Evolutionary conservation across 2,797 vertebrate species (phyloP), one percentile per base, ranked within the genome.

Genomic region (Columba guinea): DNA sequence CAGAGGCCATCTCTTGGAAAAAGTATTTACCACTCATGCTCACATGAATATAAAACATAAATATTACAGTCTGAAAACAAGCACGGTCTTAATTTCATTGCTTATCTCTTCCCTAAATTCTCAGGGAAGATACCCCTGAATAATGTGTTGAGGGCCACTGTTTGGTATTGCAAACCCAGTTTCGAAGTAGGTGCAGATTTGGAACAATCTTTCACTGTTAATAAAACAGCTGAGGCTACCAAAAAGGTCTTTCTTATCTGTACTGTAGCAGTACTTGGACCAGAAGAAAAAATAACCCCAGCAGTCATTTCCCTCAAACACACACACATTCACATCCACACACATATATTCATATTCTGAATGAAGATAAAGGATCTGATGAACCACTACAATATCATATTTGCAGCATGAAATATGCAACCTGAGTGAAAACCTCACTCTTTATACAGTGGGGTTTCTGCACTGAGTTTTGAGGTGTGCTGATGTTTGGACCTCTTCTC

Each of bases 131-230:
- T 32, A 59, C 51, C 80, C 34, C 16, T 53, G 37, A 69, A 71
- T 44, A 85, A 92, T 46, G 46, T 48, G 20, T 70, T 20, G 74
- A 84, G 34, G 30, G 52, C 41, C 15, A 23, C 12, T 68, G 18
- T 7, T 46, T 85, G n/a, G 21, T 90, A 69, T 13, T 52, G 41
- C 30, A 77, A 87, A 87, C 80, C 2, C 32, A n/a, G 0, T 74
- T 77, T 68, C 79, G 52, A 80, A 65, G 28, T 48, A 59, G 22
- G 21, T 52, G 39, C 44, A 85, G 32, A 77, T 53, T 53, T 81
- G 83, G 60, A 94, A 41, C 28, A 80, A 83, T 85, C 28, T 90
- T 89, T 89, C 34, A 83, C 32, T 85, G 78, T 49, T 93, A 64
- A 89, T 53, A 55, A 92, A 92, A 68, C 8, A 89, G 56, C 53